Evolutionary conservation across 2,113 vertebrate species (phyloP).

Genomic region (Tragelaphus scriptus): DNA sequence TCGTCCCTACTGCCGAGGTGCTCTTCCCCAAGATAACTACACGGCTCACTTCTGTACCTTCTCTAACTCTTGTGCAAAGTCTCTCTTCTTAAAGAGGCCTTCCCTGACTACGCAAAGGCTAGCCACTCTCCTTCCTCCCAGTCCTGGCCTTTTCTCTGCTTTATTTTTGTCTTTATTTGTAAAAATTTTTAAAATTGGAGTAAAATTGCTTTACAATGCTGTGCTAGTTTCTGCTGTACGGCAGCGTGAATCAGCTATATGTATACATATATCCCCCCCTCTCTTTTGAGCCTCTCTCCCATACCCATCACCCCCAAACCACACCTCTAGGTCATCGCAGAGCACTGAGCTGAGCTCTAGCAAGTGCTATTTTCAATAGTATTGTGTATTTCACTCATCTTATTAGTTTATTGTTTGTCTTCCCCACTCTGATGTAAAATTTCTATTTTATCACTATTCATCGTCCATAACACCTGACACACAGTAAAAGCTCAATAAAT

Average conservation of each 20-base stretch:
- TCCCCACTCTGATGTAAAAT: background rate
- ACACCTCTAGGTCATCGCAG: background rate
- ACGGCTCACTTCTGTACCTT: background rate
- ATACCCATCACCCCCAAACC: background rate
- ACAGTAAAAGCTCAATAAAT: background rate
- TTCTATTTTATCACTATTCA: background rate
- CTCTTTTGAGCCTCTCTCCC: background rate
- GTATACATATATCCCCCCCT: rapidly evolving
- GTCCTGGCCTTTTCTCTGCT: background rate
- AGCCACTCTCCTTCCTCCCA: background rate
- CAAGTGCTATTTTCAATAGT: background rate
- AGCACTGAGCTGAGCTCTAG: background rate
- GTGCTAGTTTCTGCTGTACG: background rate
- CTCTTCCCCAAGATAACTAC: background rate
- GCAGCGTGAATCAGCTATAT: background rate
- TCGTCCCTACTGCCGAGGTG: background rate
- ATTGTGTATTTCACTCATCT: background rate
- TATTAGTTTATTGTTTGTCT: background rate
- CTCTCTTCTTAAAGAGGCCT: background rate
- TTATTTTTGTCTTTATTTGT: background rate
- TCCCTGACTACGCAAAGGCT: background rate
- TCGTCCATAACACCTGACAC: background rate
- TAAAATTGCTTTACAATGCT: background rate
- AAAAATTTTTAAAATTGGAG: background rate
- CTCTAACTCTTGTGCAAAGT: background rate